Percentiles rank a stretch among this genome's conserved stretches.
Conservation (phyloP, 2,113 vertebrate genomes). For the Myiozetetes cayanensis region DNA sequence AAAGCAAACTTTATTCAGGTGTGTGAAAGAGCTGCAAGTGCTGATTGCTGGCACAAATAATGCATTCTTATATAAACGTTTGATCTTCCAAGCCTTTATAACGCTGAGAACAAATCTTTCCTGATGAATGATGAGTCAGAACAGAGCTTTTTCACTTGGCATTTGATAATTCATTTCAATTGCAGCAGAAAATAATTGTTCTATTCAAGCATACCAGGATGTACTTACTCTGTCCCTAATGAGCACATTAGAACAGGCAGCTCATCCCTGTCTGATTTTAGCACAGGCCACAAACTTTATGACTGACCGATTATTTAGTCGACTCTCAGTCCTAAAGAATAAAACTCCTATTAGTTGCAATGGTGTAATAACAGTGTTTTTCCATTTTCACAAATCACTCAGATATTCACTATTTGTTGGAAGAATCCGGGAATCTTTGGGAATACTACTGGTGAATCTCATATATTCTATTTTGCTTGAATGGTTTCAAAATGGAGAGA, state of each 20-base stretch:
- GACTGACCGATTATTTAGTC: conserved; percentile 42
- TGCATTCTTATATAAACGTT: neutral
- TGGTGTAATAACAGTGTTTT: neutral
- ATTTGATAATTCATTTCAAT: conserved; percentile 56
- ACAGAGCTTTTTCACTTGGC: conserved; percentile 19
- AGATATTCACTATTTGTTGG: neutral
- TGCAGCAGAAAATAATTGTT: conserved; percentile 51
- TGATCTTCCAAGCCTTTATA: conserved; percentile 32
- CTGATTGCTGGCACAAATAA: neutral
- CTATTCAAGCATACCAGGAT: conserved; percentile 29
- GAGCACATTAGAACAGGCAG: conserved; percentile 45
- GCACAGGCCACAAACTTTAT: conserved; percentile 55
- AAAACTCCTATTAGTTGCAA: neutral
- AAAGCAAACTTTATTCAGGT: neutral
- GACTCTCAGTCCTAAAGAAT: conserved; percentile 12
- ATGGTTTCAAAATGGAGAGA: neutral
- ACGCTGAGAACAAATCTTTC: neutral
- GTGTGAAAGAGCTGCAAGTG: neutral
- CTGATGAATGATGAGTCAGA: conserved; percentile 50
- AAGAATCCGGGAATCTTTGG: neutral
- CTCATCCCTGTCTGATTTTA: conserved; percentile 50
- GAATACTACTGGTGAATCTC: neutral
- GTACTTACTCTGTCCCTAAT: conserved; percentile 47
- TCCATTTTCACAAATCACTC: neutral
- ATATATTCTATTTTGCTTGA: neutral